Percentiles rank a stretch among this genome's conserved stretches.
Conservation (phyloP, 2,888 invertebrate genomes). For the Balanococcus diminutus region DNA sequence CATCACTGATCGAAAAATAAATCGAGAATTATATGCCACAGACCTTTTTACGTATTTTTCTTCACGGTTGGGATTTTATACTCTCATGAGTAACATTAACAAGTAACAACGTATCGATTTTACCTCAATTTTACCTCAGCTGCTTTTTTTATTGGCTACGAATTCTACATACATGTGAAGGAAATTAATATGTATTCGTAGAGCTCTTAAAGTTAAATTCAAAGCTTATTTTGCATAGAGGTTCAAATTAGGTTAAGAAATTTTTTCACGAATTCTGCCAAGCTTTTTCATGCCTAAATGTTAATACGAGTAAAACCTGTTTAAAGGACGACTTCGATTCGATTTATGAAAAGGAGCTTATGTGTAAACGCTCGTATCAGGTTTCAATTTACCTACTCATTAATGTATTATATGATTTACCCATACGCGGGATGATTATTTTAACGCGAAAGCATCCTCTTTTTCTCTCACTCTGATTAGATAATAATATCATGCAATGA, state of each 20-base stretch:
- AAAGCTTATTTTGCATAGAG: slow-evolving; percentile 2
- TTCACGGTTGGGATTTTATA: too few relatives aligned
- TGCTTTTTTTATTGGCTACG: not conserved
- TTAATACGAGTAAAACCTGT: not conserved
- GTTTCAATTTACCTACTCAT: not conserved
- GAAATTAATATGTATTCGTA: not conserved
- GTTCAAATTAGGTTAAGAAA: not conserved
- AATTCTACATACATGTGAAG: not conserved
- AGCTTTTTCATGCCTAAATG: not conserved
- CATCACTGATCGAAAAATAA: too few relatives aligned
- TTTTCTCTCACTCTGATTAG: not conserved
- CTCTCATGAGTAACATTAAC: not conserved
- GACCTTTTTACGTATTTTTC: too few relatives aligned
- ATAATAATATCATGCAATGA: not conserved
- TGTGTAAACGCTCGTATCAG: not conserved
- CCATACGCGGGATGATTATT: not conserved
- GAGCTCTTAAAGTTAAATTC: not conserved
- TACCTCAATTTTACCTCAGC: not conserved
- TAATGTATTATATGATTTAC: slow-evolving; percentile 7
- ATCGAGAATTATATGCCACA: too few relatives aligned
- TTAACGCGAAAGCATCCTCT: not conserved
- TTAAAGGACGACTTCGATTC: not conserved
- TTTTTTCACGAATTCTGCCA: not conserved
- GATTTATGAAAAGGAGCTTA: not conserved
- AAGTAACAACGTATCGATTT: not conserved